Conservation (phyloP, 2,888 invertebrate species). For the Pseudococcus viburni region DNA sequence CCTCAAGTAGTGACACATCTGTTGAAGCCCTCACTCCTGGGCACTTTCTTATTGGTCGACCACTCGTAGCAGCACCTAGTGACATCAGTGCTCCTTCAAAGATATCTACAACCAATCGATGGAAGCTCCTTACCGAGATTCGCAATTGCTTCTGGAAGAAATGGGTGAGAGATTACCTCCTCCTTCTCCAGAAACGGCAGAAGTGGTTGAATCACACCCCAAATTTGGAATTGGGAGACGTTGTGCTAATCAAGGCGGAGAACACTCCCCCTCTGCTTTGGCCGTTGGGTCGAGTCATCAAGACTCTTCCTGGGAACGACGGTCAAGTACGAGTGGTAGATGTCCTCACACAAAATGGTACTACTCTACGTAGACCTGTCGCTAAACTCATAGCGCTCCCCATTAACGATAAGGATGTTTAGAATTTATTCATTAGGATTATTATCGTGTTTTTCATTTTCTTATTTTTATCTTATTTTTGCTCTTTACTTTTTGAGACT, state of each 20-base stretch:
- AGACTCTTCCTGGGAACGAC: background rate
- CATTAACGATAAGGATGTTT: too few species aligned
- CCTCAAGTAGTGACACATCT: conserved; percentile 41
- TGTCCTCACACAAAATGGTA: background rate
- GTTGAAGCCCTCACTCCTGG: conserved; percentile 67
- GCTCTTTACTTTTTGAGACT: too few species aligned
- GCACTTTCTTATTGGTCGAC: conserved; percentile 67
- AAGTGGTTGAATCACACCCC: background rate
- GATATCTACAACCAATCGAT: background rate
- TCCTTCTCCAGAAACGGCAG: background rate
- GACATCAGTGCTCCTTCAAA: background rate
- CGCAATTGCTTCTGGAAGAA: background rate
- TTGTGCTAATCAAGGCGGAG: background rate
- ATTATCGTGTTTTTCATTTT: too few species aligned
- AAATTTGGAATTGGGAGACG: background rate
- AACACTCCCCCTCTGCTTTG: background rate
- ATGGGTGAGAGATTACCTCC: background rate
- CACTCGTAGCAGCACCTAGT: conserved; percentile 68
- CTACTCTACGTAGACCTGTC: background rate
- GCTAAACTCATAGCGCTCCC: background rate
- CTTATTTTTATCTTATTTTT: too few species aligned
- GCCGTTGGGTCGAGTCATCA: background rate
- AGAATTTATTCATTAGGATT: too few species aligned
- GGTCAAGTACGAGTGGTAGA: background rate
- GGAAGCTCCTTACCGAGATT: conserved; percentile 8